Evolutionary conservation across 30 jellyfish, hydroid and myxozoan species (phyloP).

Genomic region (Mastigias papua): DNA sequence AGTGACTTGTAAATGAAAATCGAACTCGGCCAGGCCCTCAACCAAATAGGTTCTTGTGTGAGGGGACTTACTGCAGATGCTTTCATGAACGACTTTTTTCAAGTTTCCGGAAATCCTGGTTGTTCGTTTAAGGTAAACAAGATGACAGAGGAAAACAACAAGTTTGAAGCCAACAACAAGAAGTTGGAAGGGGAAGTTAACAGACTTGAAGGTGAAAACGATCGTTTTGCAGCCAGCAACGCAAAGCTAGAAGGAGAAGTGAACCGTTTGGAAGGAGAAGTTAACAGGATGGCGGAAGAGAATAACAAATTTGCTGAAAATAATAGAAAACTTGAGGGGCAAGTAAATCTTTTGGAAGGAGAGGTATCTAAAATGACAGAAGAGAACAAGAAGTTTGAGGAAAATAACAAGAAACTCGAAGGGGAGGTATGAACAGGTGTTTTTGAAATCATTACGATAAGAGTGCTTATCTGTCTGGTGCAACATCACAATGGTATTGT

Average conservation of each 20-base stretch:
- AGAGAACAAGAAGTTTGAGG: slow-evolving; percentile 78
- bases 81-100: too few relatives aligned
- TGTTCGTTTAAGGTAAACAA: slow-evolving; percentile 75
- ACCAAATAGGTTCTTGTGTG: too few relatives aligned
- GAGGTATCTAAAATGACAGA: slow-evolving; percentile 82
- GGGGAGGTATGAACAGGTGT: slow-evolving; percentile 51
- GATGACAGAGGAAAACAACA: slow-evolving; percentile 90
- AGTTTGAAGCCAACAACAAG: slow-evolving; percentile 82
- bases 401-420: slow-evolving; percentile 71
- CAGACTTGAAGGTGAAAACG: slow-evolving; percentile 72
- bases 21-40: too few relatives aligned
- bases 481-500: neutral
- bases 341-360: slow-evolving; percentile 79
- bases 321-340: slow-evolving; percentile 87
- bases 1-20: too few relatives aligned
- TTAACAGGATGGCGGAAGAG: slow-evolving; percentile 76
- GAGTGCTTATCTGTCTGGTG: neutral
- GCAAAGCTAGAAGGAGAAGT: slow-evolving; percentile 82
- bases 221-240: slow-evolving; percentile 78
- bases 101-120: too few relatives aligned
- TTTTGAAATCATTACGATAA: neutral
- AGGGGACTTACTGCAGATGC: too few relatives aligned
- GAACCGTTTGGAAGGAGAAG: slow-evolving; percentile 79
- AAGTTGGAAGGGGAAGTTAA: slow-evolving; percentile 76
- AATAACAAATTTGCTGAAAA: slow-evolving; percentile 86